Conservation (phyloP, 2,888 invertebrate species). For the Brachypterus glaber region DNA sequence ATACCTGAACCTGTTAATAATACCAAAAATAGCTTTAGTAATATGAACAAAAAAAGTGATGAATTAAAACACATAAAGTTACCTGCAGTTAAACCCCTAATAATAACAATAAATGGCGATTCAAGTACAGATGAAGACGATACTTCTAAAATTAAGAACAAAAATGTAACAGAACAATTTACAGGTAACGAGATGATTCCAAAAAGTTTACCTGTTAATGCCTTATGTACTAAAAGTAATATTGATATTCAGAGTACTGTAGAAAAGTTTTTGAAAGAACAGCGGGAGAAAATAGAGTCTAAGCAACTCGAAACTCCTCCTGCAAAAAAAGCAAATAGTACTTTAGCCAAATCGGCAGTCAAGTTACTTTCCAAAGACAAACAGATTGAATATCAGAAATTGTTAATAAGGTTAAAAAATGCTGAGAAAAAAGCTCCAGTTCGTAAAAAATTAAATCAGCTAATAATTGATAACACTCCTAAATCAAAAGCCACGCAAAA, state of each 20-base stretch:
- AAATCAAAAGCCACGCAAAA: slow-evolving; percentile 8
- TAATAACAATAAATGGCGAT: slow-evolving; percentile 35
- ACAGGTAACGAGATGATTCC: background rate
- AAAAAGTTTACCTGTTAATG: background rate
- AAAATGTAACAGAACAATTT: background rate
- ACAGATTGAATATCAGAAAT: slow-evolving; percentile 36
- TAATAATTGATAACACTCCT: slow-evolving; percentile 16
- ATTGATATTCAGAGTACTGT: slow-evolving; percentile 24
- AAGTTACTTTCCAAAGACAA: slow-evolving; percentile 36
- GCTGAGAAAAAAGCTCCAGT: slow-evolving; percentile 22
- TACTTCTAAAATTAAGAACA: slow-evolving; percentile 1
- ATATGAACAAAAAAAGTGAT: slow-evolving; percentile 17
- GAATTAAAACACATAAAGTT: slow-evolving; percentile 15
- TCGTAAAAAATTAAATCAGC: slow-evolving; percentile 6
- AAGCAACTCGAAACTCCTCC: slow-evolving; percentile 14
- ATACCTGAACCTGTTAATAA: slow-evolving; percentile 6
- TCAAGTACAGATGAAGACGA: slow-evolving; percentile 32
- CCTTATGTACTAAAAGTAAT: background rate
- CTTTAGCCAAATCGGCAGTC: slow-evolving; percentile 32
- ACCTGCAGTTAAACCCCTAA: slow-evolving; percentile 34
- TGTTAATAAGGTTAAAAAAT: slow-evolving; percentile 33
- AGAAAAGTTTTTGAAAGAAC: slow-evolving; percentile 35
- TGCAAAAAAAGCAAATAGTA: slow-evolving; percentile 5
- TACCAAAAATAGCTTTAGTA: slow-evolving; percentile 11
- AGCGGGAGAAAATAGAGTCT: slow-evolving; percentile 36